These are phyloP conservation scores for Protosalanx chinensis DNA, from an alignment of 2,797 vertebrate genomes.

Conservation along the genomic window DNA sequence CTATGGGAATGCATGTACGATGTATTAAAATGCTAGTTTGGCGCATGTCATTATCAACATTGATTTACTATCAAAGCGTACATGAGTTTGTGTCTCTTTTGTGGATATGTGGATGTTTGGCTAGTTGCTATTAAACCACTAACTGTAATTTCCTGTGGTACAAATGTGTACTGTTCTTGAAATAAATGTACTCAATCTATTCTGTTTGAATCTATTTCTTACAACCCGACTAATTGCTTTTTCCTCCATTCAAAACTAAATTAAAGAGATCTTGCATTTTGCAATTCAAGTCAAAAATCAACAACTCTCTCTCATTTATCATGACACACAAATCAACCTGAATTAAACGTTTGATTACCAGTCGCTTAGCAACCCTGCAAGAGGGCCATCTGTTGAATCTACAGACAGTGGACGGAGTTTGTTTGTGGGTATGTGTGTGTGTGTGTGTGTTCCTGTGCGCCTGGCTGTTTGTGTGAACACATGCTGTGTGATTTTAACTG, in stretches of 20 bases:
- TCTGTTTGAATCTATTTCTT: constrained; percentile 11
- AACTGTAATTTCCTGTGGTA: background rate
- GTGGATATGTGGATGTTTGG: background rate
- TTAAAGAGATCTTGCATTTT: constrained; percentile 51
- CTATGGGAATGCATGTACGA: no score
- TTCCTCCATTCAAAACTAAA: constrained; percentile 48
- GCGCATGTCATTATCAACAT: background rate
- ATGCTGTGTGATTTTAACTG: background rate
- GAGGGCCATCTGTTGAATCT: constrained; percentile 78
- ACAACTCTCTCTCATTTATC: constrained; percentile 61
- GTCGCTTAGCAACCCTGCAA: constrained; percentile 79
- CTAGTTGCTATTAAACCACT: background rate
- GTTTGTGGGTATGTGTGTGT: constrained; percentile 31
- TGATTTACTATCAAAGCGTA: background rate
- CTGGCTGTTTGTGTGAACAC: background rate
- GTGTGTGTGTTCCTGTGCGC: background rate
- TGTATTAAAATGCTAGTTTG: background rate
- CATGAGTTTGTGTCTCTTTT: no score
- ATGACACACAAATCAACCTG: constrained; percentile 69
- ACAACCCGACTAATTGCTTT: constrained; percentile 42
- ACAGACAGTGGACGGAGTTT: constrained; percentile 60
- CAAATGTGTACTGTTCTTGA: background rate
- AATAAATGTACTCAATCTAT: background rate
- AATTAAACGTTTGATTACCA: constrained; percentile 77
- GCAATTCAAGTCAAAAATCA: constrained; percentile 54